Evolutionary conservation across 2,797 vertebrate species (phyloP).

Genomic region (Peromyscus melanophrys): DNA sequence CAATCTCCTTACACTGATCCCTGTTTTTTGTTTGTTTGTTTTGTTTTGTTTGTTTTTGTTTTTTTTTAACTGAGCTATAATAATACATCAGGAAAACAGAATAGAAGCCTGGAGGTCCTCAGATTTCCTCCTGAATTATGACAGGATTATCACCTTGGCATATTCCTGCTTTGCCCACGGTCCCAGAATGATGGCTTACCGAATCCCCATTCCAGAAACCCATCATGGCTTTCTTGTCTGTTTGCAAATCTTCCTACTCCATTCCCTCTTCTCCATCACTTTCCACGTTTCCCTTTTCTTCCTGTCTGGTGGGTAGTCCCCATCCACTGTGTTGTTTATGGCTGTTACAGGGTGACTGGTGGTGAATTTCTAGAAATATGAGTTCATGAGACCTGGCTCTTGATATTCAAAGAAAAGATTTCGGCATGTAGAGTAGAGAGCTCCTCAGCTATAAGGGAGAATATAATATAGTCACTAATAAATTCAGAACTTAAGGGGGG

Average conservation of each 20-base stretch:
- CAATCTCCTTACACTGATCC: neutral
- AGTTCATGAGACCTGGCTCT: neutral
- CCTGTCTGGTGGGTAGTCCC: neutral
- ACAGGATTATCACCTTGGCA: neutral
- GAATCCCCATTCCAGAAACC: neutral
- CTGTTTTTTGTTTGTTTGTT: neutral
- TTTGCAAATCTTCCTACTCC: neutral
- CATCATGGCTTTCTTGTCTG: neutral
- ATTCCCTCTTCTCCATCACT: neutral
- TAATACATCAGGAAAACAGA: neutral
- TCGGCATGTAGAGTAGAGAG: neutral
- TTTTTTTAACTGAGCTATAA: neutral
- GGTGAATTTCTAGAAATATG: neutral
- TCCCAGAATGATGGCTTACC: neutral
- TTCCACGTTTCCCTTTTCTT: neutral
- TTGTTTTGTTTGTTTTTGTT: no score
- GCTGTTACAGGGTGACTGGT: neutral
- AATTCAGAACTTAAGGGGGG: neutral
- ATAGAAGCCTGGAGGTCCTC: neutral
- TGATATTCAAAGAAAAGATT: neutral
- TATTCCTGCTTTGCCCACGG: neutral
- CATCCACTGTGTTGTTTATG: neutral
- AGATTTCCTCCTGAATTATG: neutral
- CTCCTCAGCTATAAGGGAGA: neutral
- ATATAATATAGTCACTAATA: neutral